Percentiles rank a stretch among this genome's conserved stretches.
Conservation (phyloP, 1,140 invertebrate species). For the Grapholita molesta region DNA sequence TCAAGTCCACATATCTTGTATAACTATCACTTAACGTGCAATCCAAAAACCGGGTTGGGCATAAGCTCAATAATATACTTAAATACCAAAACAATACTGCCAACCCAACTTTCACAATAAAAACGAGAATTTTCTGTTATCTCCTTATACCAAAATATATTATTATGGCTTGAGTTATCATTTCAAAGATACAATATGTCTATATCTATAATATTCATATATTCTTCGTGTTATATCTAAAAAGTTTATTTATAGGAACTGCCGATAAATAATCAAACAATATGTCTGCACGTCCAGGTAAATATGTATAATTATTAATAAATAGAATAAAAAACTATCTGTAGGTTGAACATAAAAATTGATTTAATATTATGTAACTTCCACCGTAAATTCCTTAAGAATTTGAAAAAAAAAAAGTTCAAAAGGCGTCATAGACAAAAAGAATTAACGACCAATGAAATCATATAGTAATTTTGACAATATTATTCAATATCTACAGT, state of each 20-base stretch:
- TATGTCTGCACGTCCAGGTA: neutral
- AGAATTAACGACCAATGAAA: too few relatives aligned
- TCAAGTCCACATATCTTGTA: neutral
- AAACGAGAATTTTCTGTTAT: constrained; percentile 62
- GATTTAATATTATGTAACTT: neutral
- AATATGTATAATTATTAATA: neutral
- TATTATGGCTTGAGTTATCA: constrained; percentile 75
- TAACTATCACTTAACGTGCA: constrained; percentile 21
- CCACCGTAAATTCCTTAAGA: neutral
- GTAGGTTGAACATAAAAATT: neutral
- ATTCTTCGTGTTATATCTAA: constrained; percentile 66
- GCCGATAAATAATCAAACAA: constrained; percentile 7
- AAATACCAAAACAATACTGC: constrained; percentile 28
- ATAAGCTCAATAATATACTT: constrained; percentile 26
- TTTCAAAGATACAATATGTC: constrained; percentile 68
- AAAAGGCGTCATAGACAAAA: too few relatives aligned
- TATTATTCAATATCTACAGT: neutral
- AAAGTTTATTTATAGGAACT: neutral
- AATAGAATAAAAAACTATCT: neutral
- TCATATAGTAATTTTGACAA: neutral
- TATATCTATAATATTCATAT: constrained; percentile 53
- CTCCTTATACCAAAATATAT: constrained; percentile 77
- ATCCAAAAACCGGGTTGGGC: constrained; percentile 51
- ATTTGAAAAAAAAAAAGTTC: neutral
- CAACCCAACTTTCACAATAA: constrained; percentile 50